These are phyloP conservation scores for Chromoteleia sp. DNA, from an alignment of 2,888 invertebrate species.

Conservation along the genomic window DNA sequence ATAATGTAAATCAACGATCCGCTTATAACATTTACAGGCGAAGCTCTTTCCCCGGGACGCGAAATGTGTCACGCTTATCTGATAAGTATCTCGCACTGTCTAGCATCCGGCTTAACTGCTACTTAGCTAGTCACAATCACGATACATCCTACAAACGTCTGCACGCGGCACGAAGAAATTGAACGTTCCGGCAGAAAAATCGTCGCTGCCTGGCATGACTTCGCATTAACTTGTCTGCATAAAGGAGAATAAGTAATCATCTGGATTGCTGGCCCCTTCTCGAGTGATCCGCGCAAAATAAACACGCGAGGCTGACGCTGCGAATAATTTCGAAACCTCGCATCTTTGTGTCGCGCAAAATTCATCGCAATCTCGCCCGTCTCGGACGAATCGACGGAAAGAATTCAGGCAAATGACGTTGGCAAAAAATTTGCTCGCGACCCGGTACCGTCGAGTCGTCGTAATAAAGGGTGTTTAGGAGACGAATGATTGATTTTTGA, in stretches of 20 bases:
- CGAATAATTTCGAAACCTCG: conserved; percentile 41
- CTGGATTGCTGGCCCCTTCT: conserved; percentile 46
- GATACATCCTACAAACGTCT: conserved; percentile 66
- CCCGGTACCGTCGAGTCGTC: no score
- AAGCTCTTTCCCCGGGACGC: conserved; percentile 32
- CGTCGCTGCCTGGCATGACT: conserved; percentile 54
- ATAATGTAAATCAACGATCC: conserved; percentile 47
- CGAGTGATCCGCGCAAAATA: conserved; percentile 56
- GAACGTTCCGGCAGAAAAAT: conserved; percentile 68
- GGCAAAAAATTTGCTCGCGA: not conserved
- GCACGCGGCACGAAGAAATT: conserved; percentile 60
- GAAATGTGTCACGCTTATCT: conserved; percentile 67
- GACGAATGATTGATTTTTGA: no score
- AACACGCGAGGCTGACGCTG: conserved; percentile 51
- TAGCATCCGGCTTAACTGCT: conserved; percentile 69
- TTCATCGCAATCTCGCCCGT: conserved; percentile 23
- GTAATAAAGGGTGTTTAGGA: no score
- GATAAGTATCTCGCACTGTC: conserved; percentile 67
- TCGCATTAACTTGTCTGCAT: conserved; percentile 65
- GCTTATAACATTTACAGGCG: conserved; percentile 25
- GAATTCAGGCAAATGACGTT: conserved; percentile 13
- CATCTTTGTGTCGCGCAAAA: conserved; percentile 38
- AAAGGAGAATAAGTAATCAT: conserved; percentile 63
- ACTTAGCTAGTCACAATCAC: conserved; percentile 63
- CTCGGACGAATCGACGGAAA: not conserved